Percentiles rank a stretch among this genome's conserved stretches.
phyloP scores from a whole-genome alignment of 2,797 vertebrate species.

The Eptatretus atami region DNA sequence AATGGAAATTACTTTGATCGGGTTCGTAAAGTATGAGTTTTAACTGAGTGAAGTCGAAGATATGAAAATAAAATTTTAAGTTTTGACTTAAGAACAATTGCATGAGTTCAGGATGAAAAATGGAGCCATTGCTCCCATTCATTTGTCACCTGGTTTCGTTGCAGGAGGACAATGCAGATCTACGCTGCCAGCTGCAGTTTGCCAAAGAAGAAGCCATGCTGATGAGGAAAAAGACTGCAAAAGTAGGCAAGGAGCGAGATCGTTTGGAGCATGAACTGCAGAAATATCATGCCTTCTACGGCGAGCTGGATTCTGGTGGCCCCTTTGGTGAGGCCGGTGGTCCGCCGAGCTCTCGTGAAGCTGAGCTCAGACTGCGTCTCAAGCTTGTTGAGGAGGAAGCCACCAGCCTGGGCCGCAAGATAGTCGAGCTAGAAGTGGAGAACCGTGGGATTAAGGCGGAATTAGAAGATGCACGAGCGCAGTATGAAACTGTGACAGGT shows the following conservation, averaged over 20 bases:
- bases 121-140: no score
- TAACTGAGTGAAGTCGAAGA: no score
- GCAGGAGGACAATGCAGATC: conserved; percentile 85
- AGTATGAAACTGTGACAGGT: background rate
- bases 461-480: conserved; percentile 31
- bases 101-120: no score
- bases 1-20: no score
- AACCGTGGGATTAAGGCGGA: conserved; percentile 75
- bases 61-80: no score
- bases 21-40: no score
- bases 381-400: conserved; percentile 90
- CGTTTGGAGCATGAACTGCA: conserved; percentile 75
- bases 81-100: no score
- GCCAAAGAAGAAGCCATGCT: conserved; percentile 66
- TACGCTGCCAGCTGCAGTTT: conserved; percentile 89
- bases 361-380: conserved; percentile 42
- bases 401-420: conserved; percentile 77
- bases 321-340: conserved; percentile 40
- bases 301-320: conserved; percentile 65
- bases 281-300: conserved; percentile 72
- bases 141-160: background rate
- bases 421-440: conserved; percentile 87
- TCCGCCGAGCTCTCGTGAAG: conserved; percentile 53
- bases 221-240: conserved; percentile 96
- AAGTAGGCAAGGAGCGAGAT: conserved; percentile 61